Conservation (phyloP, 2,888 invertebrate genomes). For the Lepas anatifera region DNA sequence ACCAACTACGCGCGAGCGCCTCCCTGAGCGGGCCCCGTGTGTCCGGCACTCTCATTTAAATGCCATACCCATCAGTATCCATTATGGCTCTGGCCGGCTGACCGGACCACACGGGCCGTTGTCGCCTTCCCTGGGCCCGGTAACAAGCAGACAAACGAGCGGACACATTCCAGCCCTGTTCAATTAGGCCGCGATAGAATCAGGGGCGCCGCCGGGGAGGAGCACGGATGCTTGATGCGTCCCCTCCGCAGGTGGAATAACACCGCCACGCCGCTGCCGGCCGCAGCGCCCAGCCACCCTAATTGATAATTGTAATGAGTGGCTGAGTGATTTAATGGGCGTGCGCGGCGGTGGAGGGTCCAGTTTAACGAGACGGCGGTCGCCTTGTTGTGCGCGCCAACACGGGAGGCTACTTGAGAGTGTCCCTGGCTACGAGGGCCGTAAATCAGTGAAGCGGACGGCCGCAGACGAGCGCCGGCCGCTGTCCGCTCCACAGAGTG, state of each 20-base stretch:
- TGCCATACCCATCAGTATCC: conserved; percentile 9
- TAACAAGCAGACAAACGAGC: conserved; percentile 8
- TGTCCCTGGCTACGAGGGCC: not conserved
- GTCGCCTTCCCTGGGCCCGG: not conserved
- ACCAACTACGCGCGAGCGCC: too few species aligned
- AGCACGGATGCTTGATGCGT: not conserved
- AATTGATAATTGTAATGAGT: conserved; percentile 14
- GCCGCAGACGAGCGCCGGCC: not conserved
- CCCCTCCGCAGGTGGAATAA: not conserved
- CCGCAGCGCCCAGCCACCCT: not conserved
- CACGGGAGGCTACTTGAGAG: conserved; percentile 1
- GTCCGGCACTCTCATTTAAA: conserved; percentile 1
- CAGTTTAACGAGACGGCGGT: not conserved
- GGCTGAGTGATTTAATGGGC: conserved; percentile 5
- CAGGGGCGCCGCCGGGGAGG: not conserved
- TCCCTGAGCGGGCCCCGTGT: not conserved
- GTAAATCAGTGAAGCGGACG: not conserved
- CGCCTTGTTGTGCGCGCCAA: not conserved
- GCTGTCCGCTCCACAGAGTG: not conserved
- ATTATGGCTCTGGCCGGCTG: conserved; percentile 1
- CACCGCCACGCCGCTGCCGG: not conserved
- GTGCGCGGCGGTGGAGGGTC: not conserved
- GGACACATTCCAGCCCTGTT: conserved; percentile 6
- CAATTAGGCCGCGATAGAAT: conserved; percentile 2
- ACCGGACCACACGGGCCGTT: conserved; percentile 4